Base-by-base conservation (phyloP, 2,888 invertebrate species). In the Hypomecis punctinalis region DNA sequence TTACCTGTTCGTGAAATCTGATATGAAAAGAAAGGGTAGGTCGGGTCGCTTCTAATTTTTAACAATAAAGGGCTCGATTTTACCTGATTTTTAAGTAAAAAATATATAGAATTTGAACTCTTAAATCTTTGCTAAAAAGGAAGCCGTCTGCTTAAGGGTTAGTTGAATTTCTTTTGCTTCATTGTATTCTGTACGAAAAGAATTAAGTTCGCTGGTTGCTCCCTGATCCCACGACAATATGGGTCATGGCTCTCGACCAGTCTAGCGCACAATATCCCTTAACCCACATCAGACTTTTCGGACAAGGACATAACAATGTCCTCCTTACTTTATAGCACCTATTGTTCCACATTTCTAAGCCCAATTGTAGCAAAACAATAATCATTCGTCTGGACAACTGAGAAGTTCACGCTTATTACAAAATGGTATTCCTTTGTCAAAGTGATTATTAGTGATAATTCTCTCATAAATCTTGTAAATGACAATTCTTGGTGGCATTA, bases 1-100 rank as follows among this genome's bases (percentile, higher is more conserved):
- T 91, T 93, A 93, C 93, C 93, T 93, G 93, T 92, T 91, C 82
- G 81, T 90, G 93, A 90, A 92, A 92, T 86, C 85, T 78, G 91
- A 93, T 84, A 88, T 85, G 74, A 84, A 88, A 88, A 86, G 91
- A 93, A 93, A 88, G 92, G 92, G 92, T 93, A 90, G 84, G 81
- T 82, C 82, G 86, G 83, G 81, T 86, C 84, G 84, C 81, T 81
- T 76, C 80, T 77, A 77, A 78, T 81, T 84, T 88, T 89, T 89
- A 86, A 77, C 63, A 67, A 71, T 86, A 74, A 79, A 80, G 78
- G 79, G 72, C 74, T 69, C 75, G 67, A 75, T 75, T 80, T 84
- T 86, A 89, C 89, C 86, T 86, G 87, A 84, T 88, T 88, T 90
- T 86, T 81, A 76, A 67, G 62, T 23, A 78, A 82, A 81, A 83